phyloP scores from a whole-genome alignment of 2,888 invertebrate species.

The Himalopsyche tibetana region DNA sequence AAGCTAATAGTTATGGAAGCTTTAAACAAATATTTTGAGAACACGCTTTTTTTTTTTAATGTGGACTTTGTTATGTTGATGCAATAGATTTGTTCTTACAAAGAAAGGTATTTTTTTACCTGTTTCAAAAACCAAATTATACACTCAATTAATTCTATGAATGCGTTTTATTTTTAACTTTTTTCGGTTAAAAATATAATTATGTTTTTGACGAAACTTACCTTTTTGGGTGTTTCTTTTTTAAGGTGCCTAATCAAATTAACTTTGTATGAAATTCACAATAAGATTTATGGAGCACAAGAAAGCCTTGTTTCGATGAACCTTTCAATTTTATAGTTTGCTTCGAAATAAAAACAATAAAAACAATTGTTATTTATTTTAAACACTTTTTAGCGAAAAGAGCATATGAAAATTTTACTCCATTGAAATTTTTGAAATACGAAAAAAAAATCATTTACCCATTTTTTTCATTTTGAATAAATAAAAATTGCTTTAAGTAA shows the following conservation, averaged over 20 bases:
- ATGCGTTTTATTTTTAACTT: neutral
- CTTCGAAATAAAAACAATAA: no score
- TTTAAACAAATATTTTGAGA: no score
- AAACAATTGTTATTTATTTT: no score
- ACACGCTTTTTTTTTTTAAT: neutral
- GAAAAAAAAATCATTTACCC: no score
- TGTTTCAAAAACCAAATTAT: slow-evolving; percentile 20
- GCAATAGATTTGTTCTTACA: neutral
- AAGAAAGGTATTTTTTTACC: neutral
- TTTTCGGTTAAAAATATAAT: slow-evolving; percentile 3
- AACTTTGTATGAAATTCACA: neutral
- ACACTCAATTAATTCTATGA: slow-evolving; percentile 27
- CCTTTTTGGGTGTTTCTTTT: slow-evolving; percentile 19
- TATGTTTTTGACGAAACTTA: slow-evolving; percentile 26
- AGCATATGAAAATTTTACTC: no score
- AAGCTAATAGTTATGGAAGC: no score
- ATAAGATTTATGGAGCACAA: neutral
- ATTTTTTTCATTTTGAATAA: no score
- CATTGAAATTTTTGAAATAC: no score
- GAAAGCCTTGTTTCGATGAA: neutral
- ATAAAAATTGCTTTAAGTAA: no score
- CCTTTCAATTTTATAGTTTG: neutral
- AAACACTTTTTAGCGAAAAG: no score
- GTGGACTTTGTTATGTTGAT: neutral
- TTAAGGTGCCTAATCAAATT: slow-evolving; percentile 18